Conservation (phyloP, 2,888 invertebrate species). For the Harpalus rubripes region DNA sequence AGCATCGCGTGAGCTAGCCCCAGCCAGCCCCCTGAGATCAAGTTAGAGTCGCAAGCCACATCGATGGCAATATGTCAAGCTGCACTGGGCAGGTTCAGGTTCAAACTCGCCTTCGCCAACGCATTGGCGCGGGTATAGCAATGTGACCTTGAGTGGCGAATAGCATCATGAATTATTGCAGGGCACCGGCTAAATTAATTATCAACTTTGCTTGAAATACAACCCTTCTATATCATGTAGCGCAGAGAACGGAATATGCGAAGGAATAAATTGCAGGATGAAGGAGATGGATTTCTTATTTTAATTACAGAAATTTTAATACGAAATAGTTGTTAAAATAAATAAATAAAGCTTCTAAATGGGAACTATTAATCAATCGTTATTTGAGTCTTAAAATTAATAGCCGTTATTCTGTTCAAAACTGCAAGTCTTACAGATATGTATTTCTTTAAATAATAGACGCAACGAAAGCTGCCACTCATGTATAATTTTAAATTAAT, state of each 20-base stretch:
- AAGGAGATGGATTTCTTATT: too few species aligned
- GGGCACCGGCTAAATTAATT: constrained; percentile 57
- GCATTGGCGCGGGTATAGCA: constrained; percentile 15
- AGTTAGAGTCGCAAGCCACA: not conserved
- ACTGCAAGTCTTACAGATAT: too few species aligned
- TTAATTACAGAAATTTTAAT: too few species aligned
- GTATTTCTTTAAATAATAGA: too few species aligned
- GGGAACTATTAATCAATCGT: too few species aligned
- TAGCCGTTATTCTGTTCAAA: too few species aligned
- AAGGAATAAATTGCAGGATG: not conserved
- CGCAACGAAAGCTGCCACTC: too few species aligned
- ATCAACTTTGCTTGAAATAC: constrained; percentile 51
- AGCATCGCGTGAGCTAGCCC: constrained; percentile 41
- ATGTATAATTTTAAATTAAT: too few species aligned
- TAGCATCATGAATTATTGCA: constrained; percentile 57
- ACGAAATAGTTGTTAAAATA: too few species aligned
- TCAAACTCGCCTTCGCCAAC: not conserved
- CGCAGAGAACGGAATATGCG: not conserved
- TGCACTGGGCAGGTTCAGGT: constrained; percentile 29
- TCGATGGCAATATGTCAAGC: constrained; percentile 49
- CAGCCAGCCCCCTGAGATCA: constrained; percentile 44
- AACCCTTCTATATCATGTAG: constrained; percentile 19
- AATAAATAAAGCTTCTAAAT: too few species aligned
- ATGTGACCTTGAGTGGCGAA: constrained; percentile 53
- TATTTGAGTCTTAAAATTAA: too few species aligned